phyloP scores from a whole-genome alignment of 1,140 invertebrate genomes.

The Caerostris darwini region DNA sequence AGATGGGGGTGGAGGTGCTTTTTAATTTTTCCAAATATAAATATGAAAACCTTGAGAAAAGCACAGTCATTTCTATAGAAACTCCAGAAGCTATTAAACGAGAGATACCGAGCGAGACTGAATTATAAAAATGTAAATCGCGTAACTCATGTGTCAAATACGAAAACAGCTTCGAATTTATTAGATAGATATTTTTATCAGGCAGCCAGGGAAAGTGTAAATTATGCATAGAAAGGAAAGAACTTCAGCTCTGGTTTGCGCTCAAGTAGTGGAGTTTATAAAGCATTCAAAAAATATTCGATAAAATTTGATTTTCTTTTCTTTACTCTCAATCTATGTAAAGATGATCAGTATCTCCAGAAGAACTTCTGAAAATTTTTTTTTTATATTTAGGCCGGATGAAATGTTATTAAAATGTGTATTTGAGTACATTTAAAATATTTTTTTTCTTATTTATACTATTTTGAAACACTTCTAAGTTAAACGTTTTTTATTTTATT shows the following conservation, averaged over 20 bases:
- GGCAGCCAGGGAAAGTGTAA: slow-evolving; percentile 8
- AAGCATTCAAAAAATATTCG: slow-evolving; percentile 59
- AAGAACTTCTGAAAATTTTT: background rate
- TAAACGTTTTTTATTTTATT: too few relatives aligned
- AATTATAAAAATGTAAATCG: slow-evolving; percentile 73
- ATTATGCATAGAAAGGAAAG: slow-evolving; percentile 64
- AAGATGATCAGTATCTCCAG: slow-evolving; percentile 5
- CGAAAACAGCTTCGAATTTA: slow-evolving; percentile 69
- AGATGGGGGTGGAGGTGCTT: background rate
- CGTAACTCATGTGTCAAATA: slow-evolving; percentile 62
- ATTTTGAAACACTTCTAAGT: background rate
- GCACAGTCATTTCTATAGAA: slow-evolving; percentile 38
- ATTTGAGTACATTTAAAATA: background rate
- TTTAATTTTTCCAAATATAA: slow-evolving; percentile 46
- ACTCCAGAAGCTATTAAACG: slow-evolving; percentile 57
- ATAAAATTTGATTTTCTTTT: slow-evolving; percentile 36
- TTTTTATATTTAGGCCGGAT: background rate
- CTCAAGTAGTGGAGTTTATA: slow-evolving; percentile 47
- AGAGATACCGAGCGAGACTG: slow-evolving; percentile 36
- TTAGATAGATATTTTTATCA: slow-evolving; percentile 68
- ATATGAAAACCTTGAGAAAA: slow-evolving; percentile 38
- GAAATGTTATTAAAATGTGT: slow-evolving; percentile 17
- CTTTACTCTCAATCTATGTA: slow-evolving; percentile 48
- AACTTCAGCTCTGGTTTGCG: slow-evolving; percentile 11
- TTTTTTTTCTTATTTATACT: background rate